Base-by-base conservation (phyloP, 2,113 vertebrate species). In the Tylochromis polylepis region DNA sequence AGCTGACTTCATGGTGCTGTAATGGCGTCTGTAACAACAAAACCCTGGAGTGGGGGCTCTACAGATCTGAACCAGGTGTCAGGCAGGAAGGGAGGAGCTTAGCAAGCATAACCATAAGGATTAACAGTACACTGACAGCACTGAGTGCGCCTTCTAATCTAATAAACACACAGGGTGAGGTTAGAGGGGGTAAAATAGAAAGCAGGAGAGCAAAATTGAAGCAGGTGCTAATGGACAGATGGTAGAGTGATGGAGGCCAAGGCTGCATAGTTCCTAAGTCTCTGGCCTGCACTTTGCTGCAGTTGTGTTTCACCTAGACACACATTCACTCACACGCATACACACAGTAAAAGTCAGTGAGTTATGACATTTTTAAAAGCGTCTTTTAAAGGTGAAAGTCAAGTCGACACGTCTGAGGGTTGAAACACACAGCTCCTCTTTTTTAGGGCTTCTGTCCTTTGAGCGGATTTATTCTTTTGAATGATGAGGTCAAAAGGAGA, bases 311-410 rank as follows among this genome's bases (percentile, higher is more conserved):
- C 65, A 79, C 83, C 14, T 9, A 80, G 77, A 79, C 85, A 79
- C 83, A 84, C 57, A 79, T 0, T 7, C 43, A 56, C 27, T 11
- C 24, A 4, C 31, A 1, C 55, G 11, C 49, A 46, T 49, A 59
- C 75, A 58, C 72, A 65, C 77, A 27, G 22, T 85, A 92, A 95
- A 93, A 94, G 93, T 91, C 91, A 93, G 58, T 36, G 81, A 84
- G 82, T 55, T 79, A 88, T 89, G 92, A 92, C 92, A 93, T 95
- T 94, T 91, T 91, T 89, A 59, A 94, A 91, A 49, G 53, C 27
- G 4, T 82, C 86, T 89, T 91, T 92, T 85, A 93, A 94, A 91
- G 88, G 92, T 93, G 91, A 94, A 92, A 94, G 91, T 90, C 91
- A 92, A 87, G 88, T 75, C 24, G 59, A 91, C 85, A 78, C 43